Evolutionary conservation across 2,797 vertebrate species (phyloP), one percentile per base, ranked within the genome.

Genomic region (Hydrophis major): DNA sequence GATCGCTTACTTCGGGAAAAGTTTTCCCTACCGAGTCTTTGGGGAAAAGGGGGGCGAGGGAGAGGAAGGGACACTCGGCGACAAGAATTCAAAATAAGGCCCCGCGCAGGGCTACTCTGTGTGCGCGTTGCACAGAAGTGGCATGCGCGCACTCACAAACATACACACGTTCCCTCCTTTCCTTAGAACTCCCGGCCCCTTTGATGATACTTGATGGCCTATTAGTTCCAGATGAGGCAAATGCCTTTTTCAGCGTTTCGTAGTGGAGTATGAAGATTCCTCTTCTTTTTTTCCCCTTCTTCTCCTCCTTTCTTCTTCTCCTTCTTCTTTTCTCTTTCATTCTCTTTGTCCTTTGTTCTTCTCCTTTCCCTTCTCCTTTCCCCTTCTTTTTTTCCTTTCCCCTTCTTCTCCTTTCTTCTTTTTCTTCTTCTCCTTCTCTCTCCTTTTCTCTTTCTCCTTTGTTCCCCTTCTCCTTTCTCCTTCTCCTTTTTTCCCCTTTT

Each of bases 1-100:
- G 32, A 50, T 57, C 63, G 63, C 14, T 63, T 32, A 42, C 53
- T 93, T 92, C 47, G 66, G 50, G 28, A 53, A 92, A 90, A 94
- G 59, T 61, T 92, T 66, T n/a, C 25, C 57, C 28, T 25, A 88
- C 61, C 61, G 25, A 11, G 47, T 53, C 50, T 59, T n/a, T 27
- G 25, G 60, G 2, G 59, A 22, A 7, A 2, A 25, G 27, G 14
- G 6, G 11, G 53, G 32, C 10, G 0, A 25, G 8, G n/a, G 1
- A 12, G 14, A 5, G 2, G 2, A 18, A 32, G 66, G 83, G 6
- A 42, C 50, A 1, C 18, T 61, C 88, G 1, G 37, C 25, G 27
- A 55, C 10, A 50, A n/a, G 56, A 47, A 83, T 83, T n/a, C 32
- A 57, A 32, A 74, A 27, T 32, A 14, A 88, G 11, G 50, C 27